These are phyloP conservation scores for Lingula anatina DNA, from an alignment of 2,888 invertebrate genomes.

Conservation along the genomic window DNA sequence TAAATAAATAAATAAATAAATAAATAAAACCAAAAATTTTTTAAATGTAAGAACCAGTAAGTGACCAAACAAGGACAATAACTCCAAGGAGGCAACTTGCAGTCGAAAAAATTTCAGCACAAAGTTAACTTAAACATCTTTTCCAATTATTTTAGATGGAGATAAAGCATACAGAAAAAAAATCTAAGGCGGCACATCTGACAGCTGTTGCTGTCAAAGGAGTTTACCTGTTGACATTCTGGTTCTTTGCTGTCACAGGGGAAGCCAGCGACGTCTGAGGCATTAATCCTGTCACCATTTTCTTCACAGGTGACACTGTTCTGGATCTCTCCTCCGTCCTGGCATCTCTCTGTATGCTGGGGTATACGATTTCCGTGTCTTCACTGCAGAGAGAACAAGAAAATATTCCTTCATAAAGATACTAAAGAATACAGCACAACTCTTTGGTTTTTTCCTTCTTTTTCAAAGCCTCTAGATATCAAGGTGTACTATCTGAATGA, in stretches of 20 bases:
- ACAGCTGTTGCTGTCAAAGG: constrained; percentile 3
- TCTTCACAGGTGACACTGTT: no score
- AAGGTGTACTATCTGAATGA: no score
- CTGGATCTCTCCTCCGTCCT: no score
- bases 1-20: constrained; percentile 7
- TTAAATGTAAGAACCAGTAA: not conserved
- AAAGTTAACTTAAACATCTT: no score
- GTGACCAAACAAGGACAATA: not conserved
- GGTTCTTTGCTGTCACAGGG: no score
- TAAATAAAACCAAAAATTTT: not conserved
- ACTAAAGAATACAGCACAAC: no score
- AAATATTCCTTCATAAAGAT: no score
- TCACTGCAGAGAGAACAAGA: not conserved
- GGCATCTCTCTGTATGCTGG: not conserved
- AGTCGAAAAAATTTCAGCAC: no score
- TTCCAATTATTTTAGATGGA: no score
- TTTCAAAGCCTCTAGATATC: no score
- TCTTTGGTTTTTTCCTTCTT: no score
- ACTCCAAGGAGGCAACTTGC: not conserved
- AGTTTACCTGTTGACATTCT: not conserved
- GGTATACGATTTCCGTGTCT: not conserved
- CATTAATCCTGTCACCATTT: not conserved
- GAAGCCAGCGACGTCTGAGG: constrained; percentile 5
- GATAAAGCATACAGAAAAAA: not conserved
- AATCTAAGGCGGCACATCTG: not conserved